Base-by-base conservation (phyloP, 2,113 vertebrate genomes). In the Abramis brama region DNA sequence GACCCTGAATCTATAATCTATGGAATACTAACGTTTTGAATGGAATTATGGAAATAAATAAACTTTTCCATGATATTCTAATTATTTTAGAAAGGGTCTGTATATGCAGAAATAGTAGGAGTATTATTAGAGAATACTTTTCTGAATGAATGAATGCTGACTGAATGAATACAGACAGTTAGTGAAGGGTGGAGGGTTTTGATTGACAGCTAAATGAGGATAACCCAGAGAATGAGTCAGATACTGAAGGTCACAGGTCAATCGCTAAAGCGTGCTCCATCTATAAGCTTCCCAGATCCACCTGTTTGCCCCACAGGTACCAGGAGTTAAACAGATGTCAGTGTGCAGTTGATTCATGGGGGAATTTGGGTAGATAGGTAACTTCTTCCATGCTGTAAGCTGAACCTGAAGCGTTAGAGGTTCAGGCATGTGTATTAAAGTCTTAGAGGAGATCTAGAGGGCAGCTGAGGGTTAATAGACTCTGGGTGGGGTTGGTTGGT, bases 291-390 rank as follows among this genome's bases (percentile, higher is more conserved):
- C 85, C 79, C 59, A n/a, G 19, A 39, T 15, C 33, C 68, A 83
- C 71, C 71, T 86, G 79, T 82, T 86, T 82, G 79, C 85, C 79
- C 30, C 23, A n/a, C 70, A 75, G 79, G 57, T 76, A 75, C 3
- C 70, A 55, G 8, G 27, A 66, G 57, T 77, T 57, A 36, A 71
- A 71, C 66, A 10, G 81, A 70, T 45, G 71, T 62, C 85, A 60
- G 68, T 50, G 7, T 59, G 57, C 25, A 15, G n/a, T 70, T 82
- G 76, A 82, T 68, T 74, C 43, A 76, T 68, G 39, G 71, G 78
- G 17, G 64, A 62, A 82, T 39, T 25, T 13, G 25, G 21, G n/a
- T 25, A 52, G 70, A 75, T 43, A 21, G 19, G 12, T 73, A 62
- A 60, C 50, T 25, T 86, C 2, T 71, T 55, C 55, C 76, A 62